A percentile compares a stretch with the other conserved stretches of the same genome.
Evolutionary conservation across 2,113 vertebrate genomes (phyloP).

Genomic region (Sphaerodactylus townsendi): DNA sequence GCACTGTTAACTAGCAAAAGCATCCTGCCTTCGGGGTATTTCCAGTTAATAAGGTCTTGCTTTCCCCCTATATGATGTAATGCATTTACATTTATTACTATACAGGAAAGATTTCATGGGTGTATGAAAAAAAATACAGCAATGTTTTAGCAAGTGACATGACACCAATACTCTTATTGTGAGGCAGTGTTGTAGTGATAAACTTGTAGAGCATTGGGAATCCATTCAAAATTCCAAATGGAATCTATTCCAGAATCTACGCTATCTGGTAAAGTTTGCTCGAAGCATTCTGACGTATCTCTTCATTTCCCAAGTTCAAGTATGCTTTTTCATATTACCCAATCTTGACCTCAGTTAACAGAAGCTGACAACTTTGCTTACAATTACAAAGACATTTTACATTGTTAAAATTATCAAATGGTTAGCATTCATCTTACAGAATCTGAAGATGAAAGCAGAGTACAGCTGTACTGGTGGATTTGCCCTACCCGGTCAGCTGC

Average conservation of each 20-base stretch:
- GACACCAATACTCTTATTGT: conserved; percentile 26
- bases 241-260: conserved; percentile 6
- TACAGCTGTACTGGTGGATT: too few species aligned
- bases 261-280: background rate
- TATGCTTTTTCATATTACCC: background rate
- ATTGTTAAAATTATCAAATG: background rate
- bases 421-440: background rate
- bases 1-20: conserved; percentile 15
- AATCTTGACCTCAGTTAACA: background rate
- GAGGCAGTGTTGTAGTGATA: conserved; percentile 25
- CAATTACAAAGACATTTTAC: background rate
- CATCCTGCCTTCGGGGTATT: conserved; percentile 47
- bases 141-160: conserved; percentile 50
- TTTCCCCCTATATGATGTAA: conserved; percentile 52
- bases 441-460: too few species aligned
- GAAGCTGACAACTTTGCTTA: background rate
- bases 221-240: background rate
- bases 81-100: conserved; percentile 47
- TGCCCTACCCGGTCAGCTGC: too few species aligned
- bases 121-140: conserved; percentile 35
- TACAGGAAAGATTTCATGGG: conserved; percentile 49
- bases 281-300: fast-evolving
- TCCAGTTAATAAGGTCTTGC: conserved; percentile 45
- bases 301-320: background rate
- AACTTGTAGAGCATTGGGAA: conserved; percentile 19